phyloP scores from a whole-genome alignment of 2,113 vertebrate genomes.

The Antechinus stuartii region DNA sequence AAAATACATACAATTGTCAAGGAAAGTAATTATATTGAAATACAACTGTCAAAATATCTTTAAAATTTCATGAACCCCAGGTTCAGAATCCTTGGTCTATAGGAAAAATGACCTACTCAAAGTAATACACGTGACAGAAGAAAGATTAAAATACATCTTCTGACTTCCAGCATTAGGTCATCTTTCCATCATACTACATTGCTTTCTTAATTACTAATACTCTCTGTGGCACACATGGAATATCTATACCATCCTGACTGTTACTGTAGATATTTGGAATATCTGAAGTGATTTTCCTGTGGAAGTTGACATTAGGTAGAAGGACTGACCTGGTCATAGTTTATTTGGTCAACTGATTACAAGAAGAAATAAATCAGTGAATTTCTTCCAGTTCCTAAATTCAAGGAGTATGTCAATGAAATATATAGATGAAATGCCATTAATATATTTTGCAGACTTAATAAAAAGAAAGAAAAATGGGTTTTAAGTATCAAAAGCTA shows the following conservation, averaged over 20 bases:
- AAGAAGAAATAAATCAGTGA: not conserved
- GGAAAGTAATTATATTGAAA: not conserved
- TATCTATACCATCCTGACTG: constrained; percentile 17
- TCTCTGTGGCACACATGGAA: constrained; percentile 33
- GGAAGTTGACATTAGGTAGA: constrained; percentile 9
- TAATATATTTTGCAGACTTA: not conserved
- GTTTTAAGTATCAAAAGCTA: not conserved
- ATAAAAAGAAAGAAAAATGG: not conserved
- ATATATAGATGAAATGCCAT: not conserved
- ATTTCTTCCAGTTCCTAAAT: constrained; percentile 11
- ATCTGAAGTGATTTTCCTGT: constrained; percentile 1
- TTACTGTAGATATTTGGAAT: constrained; percentile 23
- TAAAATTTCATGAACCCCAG: constrained; percentile 1
- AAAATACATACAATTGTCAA: not conserved
- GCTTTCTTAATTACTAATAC: constrained; percentile 23
- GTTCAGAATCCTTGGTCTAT: not conserved
- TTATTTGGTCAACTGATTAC: constrained; percentile 22
- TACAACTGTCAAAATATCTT: not conserved
- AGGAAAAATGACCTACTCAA: not conserved
- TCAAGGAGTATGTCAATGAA: constrained; percentile 1
- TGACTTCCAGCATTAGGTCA: not conserved
- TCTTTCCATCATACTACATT: not conserved
- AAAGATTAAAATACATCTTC: not conserved
- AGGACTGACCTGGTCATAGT: not conserved
- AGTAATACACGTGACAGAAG: not conserved